Evolutionary conservation across 2,888 invertebrate genomes (phyloP).

Genomic region (Chaetogeoica ovagalla): DNA sequence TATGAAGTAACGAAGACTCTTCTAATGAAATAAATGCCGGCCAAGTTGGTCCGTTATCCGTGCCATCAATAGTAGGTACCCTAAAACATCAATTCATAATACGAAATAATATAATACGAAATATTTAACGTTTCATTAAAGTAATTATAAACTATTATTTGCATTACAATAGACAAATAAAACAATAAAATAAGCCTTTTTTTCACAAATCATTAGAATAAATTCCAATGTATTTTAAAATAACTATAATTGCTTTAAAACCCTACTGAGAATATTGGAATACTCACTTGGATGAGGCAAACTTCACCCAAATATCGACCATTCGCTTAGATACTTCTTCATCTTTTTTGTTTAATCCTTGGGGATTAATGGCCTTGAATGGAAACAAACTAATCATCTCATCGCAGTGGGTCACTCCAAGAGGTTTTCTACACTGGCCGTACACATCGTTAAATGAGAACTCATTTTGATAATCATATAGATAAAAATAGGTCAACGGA

Average conservation of each 20-base stretch:
- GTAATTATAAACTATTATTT: no score
- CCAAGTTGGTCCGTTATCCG: conserved; percentile 24
- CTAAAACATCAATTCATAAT: conserved; percentile 15
- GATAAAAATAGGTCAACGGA: background rate
- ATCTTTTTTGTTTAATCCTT: conserved; percentile 21
- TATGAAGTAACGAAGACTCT: conserved; percentile 21
- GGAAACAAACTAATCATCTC: conserved; percentile 52
- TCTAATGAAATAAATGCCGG: conserved; percentile 26
- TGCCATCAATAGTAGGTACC: conserved; percentile 27
- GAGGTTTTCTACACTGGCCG: conserved; percentile 1
- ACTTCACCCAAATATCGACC: conserved; percentile 50
- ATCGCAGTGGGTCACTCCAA: conserved; percentile 49
- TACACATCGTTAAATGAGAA: conserved; percentile 8
- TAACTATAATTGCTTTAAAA: background rate
- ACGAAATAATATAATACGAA: background rate
- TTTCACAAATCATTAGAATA: background rate
- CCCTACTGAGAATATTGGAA: background rate
- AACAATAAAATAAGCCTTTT: background rate
- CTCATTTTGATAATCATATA: conserved; percentile 28
- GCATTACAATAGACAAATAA: no score
- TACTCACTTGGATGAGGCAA: conserved; percentile 33
- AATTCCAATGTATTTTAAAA: background rate
- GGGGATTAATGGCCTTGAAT: background rate
- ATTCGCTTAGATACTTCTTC: conserved; percentile 31
- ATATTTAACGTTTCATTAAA: no score